A percentile compares a stretch with the other conserved stretches of the same genome.
Conservation (phyloP, 2,888 invertebrate genomes). For the Microctonus hyperodae region DNA sequence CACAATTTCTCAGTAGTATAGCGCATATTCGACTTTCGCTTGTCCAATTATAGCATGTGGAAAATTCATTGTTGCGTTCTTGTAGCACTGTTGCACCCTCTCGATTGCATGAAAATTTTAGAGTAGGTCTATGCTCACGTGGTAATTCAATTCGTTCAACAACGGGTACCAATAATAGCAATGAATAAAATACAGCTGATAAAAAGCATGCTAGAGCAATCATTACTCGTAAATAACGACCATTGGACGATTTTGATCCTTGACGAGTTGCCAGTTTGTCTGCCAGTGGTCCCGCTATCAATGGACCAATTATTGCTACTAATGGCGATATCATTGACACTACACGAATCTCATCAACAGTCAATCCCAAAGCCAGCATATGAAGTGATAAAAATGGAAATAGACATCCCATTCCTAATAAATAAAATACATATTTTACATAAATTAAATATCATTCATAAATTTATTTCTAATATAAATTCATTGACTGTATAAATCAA, state of each 20-base stretch:
- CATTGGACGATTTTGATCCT: constrained; percentile 66
- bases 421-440: no score
- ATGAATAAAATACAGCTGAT: constrained; percentile 74
- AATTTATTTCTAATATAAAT: no score
- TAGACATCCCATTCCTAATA: constrained; percentile 85
- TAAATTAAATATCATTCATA: no score
- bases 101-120: constrained; percentile 76
- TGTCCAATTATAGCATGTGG: constrained; percentile 42
- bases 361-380: constrained; percentile 77
- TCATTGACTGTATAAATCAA: not conserved
- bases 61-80: constrained; percentile 60
- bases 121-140: constrained; percentile 68
- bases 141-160: constrained; percentile 69
- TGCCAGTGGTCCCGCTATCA: constrained; percentile 79
- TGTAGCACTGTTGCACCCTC: constrained; percentile 76
- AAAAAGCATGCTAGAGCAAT: constrained; percentile 74
- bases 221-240: constrained; percentile 73
- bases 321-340: constrained; percentile 83
- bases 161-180: constrained; percentile 73
- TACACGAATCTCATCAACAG: constrained; percentile 75
- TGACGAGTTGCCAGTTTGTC: constrained; percentile 71
- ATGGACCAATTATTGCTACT: constrained; percentile 79
- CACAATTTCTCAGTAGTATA: constrained; percentile 73
- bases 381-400: constrained; percentile 83
- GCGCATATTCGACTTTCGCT: constrained; percentile 69